Base-by-base conservation (phyloP, 2,113 vertebrate species). In the Syrrhaptes paradoxus region DNA sequence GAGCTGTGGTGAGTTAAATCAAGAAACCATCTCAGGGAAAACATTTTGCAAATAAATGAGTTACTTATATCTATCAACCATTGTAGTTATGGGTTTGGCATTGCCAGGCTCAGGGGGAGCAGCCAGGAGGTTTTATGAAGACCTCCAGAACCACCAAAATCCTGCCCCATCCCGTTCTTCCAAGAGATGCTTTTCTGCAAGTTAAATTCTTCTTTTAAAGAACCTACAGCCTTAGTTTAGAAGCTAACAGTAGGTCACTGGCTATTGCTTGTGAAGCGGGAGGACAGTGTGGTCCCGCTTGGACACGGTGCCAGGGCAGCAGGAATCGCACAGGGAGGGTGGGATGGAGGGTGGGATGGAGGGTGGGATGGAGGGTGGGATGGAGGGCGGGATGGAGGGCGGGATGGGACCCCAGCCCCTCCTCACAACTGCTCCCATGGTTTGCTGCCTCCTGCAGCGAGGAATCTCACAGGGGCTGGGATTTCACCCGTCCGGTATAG, bases 251-350 rank as follows among this genome's bases (percentile, higher is more conserved):
- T 12, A 43, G 43, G 36, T 57, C n/a, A 45, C 14, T 10, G 57
- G 34, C 28, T 38, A 1, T 13, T 51, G 16, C 24, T 52, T 29
- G 20, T 8, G 63, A 36, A 58, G 74, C 3, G 2, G 74, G 65
- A 54, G 43, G 48, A 36, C 25, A 71, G 55, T 1, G 25, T 2
- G 9, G 51, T 29, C 41, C 76, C 2, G 2, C 38, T 32, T 1
- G 17, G 75, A 26, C 52, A 9, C 0, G 2, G 73, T 4, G 15
- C 46, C 1, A 12, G 43, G 28, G 59, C 49, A 77, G 55, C 1
- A 7, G 51, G 52, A 1, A 17, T 45, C 18, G 5, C 58, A 11
- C 0, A 1, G 57, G 43, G 55, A n/a, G 34, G 10, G 10, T 2
- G 28, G 81, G 58, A 41, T 18, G 31, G 76, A 55, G 80, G 46